A percentile compares a stretch with the other conserved stretches of the same genome.
phyloP scores from a whole-genome alignment of 2,113 vertebrate species.

The Eira barbara region DNA sequence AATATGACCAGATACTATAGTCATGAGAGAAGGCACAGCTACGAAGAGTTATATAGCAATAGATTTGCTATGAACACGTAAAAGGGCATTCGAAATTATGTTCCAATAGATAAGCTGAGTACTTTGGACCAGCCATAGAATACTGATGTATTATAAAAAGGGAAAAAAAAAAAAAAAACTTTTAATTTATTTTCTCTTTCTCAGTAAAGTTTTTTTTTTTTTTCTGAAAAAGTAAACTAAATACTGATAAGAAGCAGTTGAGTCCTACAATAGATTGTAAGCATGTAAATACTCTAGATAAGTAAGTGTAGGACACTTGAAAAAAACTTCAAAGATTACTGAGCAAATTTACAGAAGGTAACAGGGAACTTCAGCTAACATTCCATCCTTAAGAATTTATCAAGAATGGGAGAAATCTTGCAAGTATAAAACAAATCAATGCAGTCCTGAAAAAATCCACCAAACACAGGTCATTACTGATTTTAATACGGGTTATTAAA shows the following conservation, averaged over 20 bases:
- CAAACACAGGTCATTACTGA: not conserved
- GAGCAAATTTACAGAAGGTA: not conserved
- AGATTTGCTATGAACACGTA: not conserved
- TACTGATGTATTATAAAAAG: slow-evolving; percentile 12
- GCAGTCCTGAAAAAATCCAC: not conserved
- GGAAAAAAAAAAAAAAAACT: not conserved
- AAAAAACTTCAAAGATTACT: not conserved
- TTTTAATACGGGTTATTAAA: not conserved
- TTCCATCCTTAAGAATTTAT: not conserved
- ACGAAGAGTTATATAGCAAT: not conserved
- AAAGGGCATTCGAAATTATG: not conserved
- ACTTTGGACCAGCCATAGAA: not conserved
- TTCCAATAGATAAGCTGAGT: not conserved
- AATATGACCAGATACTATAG: not conserved
- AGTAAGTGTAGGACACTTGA: not conserved
- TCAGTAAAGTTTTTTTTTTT: not conserved
- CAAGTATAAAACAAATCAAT: not conserved
- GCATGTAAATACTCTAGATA: not conserved
- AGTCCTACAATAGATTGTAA: not conserved
- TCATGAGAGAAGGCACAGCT: not conserved
- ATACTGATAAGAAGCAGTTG: not conserved
- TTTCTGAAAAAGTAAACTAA: not conserved
- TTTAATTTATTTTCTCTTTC: not conserved
- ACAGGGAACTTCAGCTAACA: not conserved
- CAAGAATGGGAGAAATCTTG: not conserved